Percentiles rank a stretch among this genome's conserved stretches.
phyloP scores from a whole-genome alignment of 2,888 invertebrate species.

The Drosophila ustulata region DNA sequence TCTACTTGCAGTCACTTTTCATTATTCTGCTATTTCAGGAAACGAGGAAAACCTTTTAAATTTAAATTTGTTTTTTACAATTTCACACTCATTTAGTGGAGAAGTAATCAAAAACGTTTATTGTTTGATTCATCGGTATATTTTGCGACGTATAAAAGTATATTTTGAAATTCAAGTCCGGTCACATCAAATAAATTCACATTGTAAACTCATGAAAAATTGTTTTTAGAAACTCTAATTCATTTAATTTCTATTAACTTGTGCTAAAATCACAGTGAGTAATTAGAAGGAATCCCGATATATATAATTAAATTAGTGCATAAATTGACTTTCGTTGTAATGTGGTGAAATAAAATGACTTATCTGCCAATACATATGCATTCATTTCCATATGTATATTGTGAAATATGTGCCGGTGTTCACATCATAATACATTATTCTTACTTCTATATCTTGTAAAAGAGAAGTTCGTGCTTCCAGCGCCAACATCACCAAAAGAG shows the following conservation, averaged over 20 bases:
- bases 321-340: too few species aligned
- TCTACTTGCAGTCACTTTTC: too few species aligned
- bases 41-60: too few species aligned
- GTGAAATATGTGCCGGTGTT: conserved; percentile 15
- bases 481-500: not conserved
- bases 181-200: conserved; percentile 14
- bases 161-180: not conserved
- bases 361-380: conserved; percentile 1
- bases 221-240: conserved; percentile 3
- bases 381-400: not conserved
- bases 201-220: conserved; percentile 1
- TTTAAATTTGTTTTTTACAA: not conserved
- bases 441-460: not conserved
- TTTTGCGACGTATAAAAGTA: not conserved
- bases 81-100: not conserved
- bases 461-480: not conserved
- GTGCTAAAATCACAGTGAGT: conserved; percentile 9
- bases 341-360: conserved; percentile 6
- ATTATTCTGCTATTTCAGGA: too few species aligned
- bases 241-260: not conserved
- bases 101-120: not conserved
- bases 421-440: conserved; percentile 3
- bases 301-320: too few species aligned
- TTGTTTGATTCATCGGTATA: too few species aligned
- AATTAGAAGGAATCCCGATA: not conserved